A percentile compares a stretch with the other conserved stretches of the same genome.
Conservation (phyloP, 2,797 vertebrate species). For the Mus minutoides region DNA sequence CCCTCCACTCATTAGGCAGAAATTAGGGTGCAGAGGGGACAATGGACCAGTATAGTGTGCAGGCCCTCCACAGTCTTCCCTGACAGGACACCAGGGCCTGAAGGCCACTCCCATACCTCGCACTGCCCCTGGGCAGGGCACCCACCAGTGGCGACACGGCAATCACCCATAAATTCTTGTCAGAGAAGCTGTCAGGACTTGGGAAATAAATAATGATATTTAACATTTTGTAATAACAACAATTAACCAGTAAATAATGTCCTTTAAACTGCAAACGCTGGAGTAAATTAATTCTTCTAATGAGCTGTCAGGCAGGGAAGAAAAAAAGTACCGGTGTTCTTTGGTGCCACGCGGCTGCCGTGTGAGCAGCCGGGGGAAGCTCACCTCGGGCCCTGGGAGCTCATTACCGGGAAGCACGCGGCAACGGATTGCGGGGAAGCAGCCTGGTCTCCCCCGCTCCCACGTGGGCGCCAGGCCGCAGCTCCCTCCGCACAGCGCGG, state of each 20-base stretch:
- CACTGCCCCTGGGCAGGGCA: neutral
- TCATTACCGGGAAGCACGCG: constrained; percentile 67
- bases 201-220: constrained; percentile 88
- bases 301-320: constrained; percentile 85
- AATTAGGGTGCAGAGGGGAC: neutral
- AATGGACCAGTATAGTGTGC: neutral
- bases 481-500: neutral
- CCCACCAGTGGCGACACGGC: constrained; percentile 29
- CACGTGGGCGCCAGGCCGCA: constrained; percentile 47
- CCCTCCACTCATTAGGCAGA: neutral
- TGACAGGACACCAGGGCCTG: neutral
- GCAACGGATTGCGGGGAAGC: constrained; percentile 27
- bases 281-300: constrained; percentile 88
- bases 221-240: constrained; percentile 86
- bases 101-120: neutral
- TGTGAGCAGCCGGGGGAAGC: constrained; percentile 72
- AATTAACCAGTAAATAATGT: constrained; percentile 89
- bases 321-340: constrained; percentile 71
- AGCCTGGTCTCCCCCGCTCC: neutral
- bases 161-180: constrained; percentile 79
- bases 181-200: constrained; percentile 75
- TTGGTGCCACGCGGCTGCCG: constrained; percentile 65
- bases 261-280: constrained; percentile 83
- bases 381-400: constrained; percentile 72
- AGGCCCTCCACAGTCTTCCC: neutral